Base-by-base conservation (phyloP, 2,113 vertebrate species). In the Trochalopteron elliotii region DNA sequence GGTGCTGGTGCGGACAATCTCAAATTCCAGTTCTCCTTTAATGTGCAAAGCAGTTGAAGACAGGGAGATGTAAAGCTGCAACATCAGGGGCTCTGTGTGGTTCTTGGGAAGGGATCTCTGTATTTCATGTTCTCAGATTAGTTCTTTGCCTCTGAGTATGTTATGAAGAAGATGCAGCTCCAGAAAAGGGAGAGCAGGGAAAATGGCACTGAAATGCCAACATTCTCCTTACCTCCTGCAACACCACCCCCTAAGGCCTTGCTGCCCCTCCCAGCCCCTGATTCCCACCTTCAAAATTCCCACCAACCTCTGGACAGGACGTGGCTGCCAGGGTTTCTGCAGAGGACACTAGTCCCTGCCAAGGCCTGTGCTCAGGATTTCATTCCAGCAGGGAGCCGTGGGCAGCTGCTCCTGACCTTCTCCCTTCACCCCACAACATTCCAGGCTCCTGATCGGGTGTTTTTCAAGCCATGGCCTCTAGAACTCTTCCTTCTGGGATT, bases 41-140 rank as follows among this genome's bases (percentile, higher is more conserved):
- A 40, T 0, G 2, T 7, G 16, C 33, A 55, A 23, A 89, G 31
- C 1, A 1, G 6, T 0, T 33, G 40, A 19, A 53, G 74, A 22
- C 4, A 7, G 27, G 50, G 49, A 49, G 40, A 8, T 7, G 28
- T 1, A 21, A 81, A 70, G 56, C 42, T 6, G 11, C 44, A 70
- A 13, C 30, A 31, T 3, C 13, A 37, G 19, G 24, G n/a, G 37
- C 42, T 53, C 64, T 33, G 45, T 15, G 24, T 12, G 20, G 19
- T 16, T 50, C 13, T 15, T 67, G 9, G 12, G 80, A 78, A 72
- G 11, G 71, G 28, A 55, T 23, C 37, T 53, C 59, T 31, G 0
- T 28, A 4, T 47, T 83, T 70, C 6, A 8, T 8, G 23, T n/a
- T 15, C 67, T 57, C 28, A 50, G 33, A 65, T 65, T 0, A 18